Evolutionary conservation across 2,888 invertebrate species (phyloP).

Genomic region (Gryllus longicercus): DNA sequence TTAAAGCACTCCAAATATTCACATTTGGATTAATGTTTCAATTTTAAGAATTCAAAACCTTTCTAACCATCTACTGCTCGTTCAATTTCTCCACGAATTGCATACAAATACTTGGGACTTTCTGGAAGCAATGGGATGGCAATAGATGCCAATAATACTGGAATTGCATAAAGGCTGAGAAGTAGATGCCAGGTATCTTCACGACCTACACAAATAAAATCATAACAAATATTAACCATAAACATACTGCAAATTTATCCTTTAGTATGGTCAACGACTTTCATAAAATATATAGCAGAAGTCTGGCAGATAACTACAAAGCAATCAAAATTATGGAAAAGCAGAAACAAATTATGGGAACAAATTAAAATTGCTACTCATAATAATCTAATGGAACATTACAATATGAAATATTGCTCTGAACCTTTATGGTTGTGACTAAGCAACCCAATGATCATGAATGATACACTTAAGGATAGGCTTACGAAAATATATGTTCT

Average conservation of each 20-base stretch:
- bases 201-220: conserved; percentile 52
- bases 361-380: not conserved
- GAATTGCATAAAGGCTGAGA: conserved; percentile 66
- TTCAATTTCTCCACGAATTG: conserved; percentile 63
- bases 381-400: not conserved
- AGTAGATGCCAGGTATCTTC: conserved; percentile 71
- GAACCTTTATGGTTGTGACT: no score
- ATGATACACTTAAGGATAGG: no score
- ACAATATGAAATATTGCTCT: no score
- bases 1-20: not conserved
- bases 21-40: not conserved
- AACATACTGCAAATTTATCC: not conserved
- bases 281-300: not conserved
- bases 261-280: not conserved
- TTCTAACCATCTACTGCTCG: conserved; percentile 62
- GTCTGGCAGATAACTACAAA: not conserved
- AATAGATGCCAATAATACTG: conserved; percentile 64
- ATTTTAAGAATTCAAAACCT: not conserved
- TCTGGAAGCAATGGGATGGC: conserved; percentile 72
- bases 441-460: no score
- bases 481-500: no score
- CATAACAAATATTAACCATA: not conserved
- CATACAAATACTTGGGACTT: conserved; percentile 82
- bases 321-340: not conserved
- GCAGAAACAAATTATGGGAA: not conserved